A percentile compares a stretch with the other conserved stretches of the same genome.
Conservation (phyloP, 2,888 invertebrate genomes). For the Epistrophe eligans region DNA sequence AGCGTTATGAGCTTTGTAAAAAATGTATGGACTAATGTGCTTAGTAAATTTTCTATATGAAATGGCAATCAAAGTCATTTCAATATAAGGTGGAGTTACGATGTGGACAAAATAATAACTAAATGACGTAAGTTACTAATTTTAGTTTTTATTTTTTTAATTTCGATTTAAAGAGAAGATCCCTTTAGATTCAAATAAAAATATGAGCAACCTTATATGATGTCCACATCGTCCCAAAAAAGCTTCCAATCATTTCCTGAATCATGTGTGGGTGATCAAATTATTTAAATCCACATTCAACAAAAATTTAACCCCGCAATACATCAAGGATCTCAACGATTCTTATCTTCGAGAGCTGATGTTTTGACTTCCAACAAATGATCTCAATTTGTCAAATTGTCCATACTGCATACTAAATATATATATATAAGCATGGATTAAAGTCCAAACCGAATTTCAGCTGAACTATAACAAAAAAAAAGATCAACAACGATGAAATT, state of each 20-base stretch:
- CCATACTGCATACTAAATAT: constrained; percentile 52
- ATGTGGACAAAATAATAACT: too few species aligned
- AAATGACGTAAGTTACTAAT: too few species aligned
- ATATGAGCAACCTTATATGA: not conserved
- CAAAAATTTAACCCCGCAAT: constrained; percentile 53
- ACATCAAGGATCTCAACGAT: constrained; percentile 77
- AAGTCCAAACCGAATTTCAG: constrained; percentile 37
- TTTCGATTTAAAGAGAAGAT: too few species aligned
- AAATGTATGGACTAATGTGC: too few species aligned
- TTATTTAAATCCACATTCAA: constrained; percentile 41
- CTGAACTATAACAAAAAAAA: constrained; percentile 34
- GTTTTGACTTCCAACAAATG: constrained; percentile 83
- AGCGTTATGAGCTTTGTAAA: too few species aligned
- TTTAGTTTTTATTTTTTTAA: too few species aligned
- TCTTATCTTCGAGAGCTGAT: constrained; percentile 79
- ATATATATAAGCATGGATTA: constrained; percentile 64
- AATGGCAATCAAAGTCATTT: too few species aligned
- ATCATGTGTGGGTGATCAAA: constrained; percentile 53
- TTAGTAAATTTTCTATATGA: too few species aligned
- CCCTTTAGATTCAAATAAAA: not conserved
- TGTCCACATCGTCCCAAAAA: not conserved
- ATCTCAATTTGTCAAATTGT: constrained; percentile 82
- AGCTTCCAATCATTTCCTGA: not conserved
- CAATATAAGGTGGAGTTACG: too few species aligned
- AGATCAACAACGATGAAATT: constrained; percentile 71